These are phyloP conservation scores for Balearica regulorum DNA, from an alignment of 2,797 vertebrate genomes.

Conservation along the genomic window DNA sequence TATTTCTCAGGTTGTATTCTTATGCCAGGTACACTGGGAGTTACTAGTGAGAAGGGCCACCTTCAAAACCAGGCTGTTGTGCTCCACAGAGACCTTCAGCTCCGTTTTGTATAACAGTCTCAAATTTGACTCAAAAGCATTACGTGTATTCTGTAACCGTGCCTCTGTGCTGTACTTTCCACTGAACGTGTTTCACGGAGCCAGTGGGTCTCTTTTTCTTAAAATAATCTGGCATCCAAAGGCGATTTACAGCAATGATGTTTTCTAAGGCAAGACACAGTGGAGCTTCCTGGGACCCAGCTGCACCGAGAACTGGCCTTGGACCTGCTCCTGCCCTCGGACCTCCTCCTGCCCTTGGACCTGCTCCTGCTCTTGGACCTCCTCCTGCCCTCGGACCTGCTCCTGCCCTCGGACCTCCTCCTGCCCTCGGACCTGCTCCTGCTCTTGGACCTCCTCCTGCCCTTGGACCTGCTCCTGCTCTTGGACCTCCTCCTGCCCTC, in stretches of 20 bases:
- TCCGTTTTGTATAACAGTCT: fast-evolving
- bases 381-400: background rate
- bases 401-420: background rate
- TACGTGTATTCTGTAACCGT: background rate
- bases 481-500: no score
- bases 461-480: no score
- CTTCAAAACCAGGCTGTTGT: background rate
- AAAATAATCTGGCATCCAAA: background rate
- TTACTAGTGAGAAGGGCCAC: background rate
- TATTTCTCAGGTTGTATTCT: background rate
- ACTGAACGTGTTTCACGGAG: background rate
- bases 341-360: background rate
- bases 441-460: background rate
- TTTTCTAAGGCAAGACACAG: background rate
- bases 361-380: background rate
- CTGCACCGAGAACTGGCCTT: background rate
- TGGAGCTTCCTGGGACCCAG: background rate
- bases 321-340: background rate
- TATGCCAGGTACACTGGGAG: background rate
- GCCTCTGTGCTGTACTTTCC: background rate
- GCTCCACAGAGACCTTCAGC: background rate
- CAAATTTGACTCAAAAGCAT: background rate
- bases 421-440: background rate
- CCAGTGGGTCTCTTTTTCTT: background rate
- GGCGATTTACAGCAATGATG: background rate